phyloP scores from a whole-genome alignment of 2,888 invertebrate genomes.

The Dolichopus griseipennis region DNA sequence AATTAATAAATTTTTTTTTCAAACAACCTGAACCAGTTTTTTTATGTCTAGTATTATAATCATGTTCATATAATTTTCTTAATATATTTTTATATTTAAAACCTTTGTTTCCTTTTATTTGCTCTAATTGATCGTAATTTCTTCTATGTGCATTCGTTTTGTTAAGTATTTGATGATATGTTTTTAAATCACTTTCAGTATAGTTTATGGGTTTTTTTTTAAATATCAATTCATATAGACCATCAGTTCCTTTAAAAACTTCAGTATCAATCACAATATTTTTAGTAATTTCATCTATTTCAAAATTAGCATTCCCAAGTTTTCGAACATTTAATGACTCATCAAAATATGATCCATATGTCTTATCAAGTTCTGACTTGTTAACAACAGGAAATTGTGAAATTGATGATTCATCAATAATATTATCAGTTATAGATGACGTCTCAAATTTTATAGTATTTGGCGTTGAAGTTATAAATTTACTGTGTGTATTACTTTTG shows the following conservation, averaged over 20 bases:
- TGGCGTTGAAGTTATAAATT: background rate
- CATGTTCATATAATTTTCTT: background rate
- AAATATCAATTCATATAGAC: background rate
- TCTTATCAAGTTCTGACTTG: background rate
- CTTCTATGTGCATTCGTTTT: background rate
- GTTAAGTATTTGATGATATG: background rate
- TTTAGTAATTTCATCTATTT: background rate
- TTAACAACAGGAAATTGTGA: background rate
- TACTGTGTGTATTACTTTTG: background rate
- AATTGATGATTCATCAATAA: background rate
- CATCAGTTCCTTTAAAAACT: background rate
- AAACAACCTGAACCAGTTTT: background rate
- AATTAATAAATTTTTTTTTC: background rate
- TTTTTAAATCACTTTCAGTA: background rate
- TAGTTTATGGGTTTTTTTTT: background rate
- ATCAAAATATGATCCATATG: background rate
- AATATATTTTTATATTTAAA: background rate
- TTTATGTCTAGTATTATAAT: background rate
- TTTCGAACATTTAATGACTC: background rate
- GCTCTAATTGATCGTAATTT: background rate
- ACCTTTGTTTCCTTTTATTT: constrained; percentile 2
- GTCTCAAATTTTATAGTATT: no score
- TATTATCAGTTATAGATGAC: background rate
- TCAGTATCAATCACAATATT: background rate
- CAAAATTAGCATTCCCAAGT: background rate